Evolutionary conservation across 2,113 vertebrate genomes (phyloP), one percentile per base, ranked within the genome.

Genomic region (Nannobrachium achirus): DNA sequence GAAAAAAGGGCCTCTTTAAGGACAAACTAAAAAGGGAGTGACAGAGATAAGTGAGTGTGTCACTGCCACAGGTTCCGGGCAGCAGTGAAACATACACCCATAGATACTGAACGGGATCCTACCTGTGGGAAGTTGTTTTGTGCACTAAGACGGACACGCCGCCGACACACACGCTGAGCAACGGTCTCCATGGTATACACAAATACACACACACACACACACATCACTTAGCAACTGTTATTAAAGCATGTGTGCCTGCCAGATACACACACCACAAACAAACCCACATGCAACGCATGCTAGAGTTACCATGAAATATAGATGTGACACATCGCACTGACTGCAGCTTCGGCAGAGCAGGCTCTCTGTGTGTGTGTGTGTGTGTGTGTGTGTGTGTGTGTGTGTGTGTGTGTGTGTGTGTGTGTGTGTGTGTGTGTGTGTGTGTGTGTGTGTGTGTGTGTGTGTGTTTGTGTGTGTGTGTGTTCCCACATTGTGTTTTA

Each of bases 301-400:
- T 90, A 16, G 42, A 57, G 79, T 88, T 89, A 75, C 85, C 76
- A 88, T 89, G 0, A 88, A 88, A 89, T 73, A 89, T 86, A 63
- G 82, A 89, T 86, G 1, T 74, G 79, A 82, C 71, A 81, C 76
- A 82, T 5, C 38, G 13, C 48, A 50, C 48, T 7, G 48, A 16
- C 14, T 50, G 48, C 14, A 4, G 18, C 56, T 39, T 41, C n/a
- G 71, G 38, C 63, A 45, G 57, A 3, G 44, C 16, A 61, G 60
- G 9, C 20, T 63, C 62, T 62, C 33, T 18, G 53, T 44, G 56
- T 59, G 56, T 11, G 7, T 59, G 39, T 19, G 56, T 53, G 41
- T 2, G 55, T 20, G 16, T 53, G 9, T 39, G 14, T 16, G 13
- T 15, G 20, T 60, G 41, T 70, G 8, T 65, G 15, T 16, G 55